Evolutionary conservation across 2,113 vertebrate genomes (phyloP).

Genomic region (Pachyramphus minor): DNA sequence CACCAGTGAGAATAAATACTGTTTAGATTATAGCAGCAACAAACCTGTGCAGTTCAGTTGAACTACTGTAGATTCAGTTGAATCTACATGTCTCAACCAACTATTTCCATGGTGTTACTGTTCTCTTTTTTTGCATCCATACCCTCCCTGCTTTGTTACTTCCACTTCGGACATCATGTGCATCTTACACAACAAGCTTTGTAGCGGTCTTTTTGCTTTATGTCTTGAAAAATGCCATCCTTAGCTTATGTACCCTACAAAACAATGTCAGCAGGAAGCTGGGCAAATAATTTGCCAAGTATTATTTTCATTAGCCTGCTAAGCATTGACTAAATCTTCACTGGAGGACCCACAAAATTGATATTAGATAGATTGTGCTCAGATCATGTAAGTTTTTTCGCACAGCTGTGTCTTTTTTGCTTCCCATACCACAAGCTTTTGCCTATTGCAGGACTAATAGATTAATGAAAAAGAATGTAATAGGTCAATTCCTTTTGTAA

Average conservation of each 20-base stretch:
- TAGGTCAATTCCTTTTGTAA: slow-evolving; percentile 32
- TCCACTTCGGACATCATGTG: neutral
- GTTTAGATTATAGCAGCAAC: neutral
- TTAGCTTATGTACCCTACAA: neutral
- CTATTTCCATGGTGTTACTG: neutral
- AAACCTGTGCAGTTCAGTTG: neutral
- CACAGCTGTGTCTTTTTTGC: neutral
- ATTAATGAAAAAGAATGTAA: slow-evolving; percentile 57
- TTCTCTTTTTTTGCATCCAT: neutral
- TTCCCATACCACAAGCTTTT: neutral
- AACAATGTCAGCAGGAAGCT: neutral
- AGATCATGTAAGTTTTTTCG: neutral
- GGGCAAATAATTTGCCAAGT: neutral
- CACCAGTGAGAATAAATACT: neutral
- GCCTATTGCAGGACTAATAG: neutral
- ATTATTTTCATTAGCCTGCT: neutral
- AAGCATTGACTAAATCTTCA: neutral
- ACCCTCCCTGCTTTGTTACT: neutral
- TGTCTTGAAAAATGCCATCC: neutral
- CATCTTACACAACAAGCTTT: neutral
- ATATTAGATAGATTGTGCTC: neutral
- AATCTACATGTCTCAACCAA: neutral
- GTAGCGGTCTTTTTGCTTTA: neutral
- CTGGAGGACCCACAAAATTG: neutral
- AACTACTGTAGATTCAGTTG: too few relatives aligned